Base-by-base conservation (phyloP, 2,888 invertebrate species). In the Fabriciana adippe region DNA sequence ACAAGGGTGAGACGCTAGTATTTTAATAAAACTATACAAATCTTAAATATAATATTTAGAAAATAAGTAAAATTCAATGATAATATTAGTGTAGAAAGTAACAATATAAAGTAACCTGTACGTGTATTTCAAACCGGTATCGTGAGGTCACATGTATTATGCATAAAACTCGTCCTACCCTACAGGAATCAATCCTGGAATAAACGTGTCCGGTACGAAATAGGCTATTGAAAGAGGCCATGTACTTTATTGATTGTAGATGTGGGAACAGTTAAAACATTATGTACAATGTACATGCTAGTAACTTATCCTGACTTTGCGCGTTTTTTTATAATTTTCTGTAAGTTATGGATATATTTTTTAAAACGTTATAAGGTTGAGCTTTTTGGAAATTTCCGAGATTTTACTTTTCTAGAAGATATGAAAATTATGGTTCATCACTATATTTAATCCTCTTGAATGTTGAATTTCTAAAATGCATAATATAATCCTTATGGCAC, bases 121-220 rank as follows among this genome's bases (percentile, higher is more conserved):
- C 35, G 62, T 18, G 53, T 61, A n/a, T 55, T 16, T 2, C 53
- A 78, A 57, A 31, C 53, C 48, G 56, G 51, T 66, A 79, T 82
- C 75, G 78, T 82, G 81, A 84, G 85, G 86, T 86, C 85, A 81
- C 81, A 88, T 88, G 80, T 83, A 82, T 88, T 86, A 88, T 88
- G 87, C 87, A 88, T 87, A 79, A 80, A 74, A 71, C 74, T 76
- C 80, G 83, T 83, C 81, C 83, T 82, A 81, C 76, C 79, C 81
- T 77, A 81, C 84, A 81, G 76, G 81, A 87, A 88, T 87, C 88
- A 88, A 88, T 87, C 86, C 82, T 76, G 78, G 77, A 82, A 81
- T 81, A 78, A 81, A 81, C 80, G 84, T 85, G 79, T 69, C 70
- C 68, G 72, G 65, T 75, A 67, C 15, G 15, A 84, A 85, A 81